Conservation (phyloP, 2,888 invertebrate species). For the Marronus borbonicus region DNA sequence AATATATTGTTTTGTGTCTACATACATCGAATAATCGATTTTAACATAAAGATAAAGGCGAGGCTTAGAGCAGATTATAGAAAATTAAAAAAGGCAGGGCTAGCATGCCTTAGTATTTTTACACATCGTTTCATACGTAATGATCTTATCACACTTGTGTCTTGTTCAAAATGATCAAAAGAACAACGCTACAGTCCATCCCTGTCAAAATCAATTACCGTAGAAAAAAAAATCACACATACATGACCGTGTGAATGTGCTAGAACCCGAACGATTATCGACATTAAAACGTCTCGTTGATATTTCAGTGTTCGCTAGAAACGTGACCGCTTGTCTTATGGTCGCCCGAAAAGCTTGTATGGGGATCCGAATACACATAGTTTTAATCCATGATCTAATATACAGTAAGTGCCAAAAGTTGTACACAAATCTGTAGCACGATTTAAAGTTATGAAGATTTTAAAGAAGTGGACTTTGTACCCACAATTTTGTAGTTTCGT, state of each 20-base stretch:
- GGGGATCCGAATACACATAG: not conserved
- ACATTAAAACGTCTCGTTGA: conserved; percentile 54
- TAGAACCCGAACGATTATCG: conserved; percentile 56
- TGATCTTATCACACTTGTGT: conserved; percentile 7
- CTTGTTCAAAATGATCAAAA: conserved; percentile 1
- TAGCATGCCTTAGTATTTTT: not conserved
- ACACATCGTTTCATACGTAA: not conserved
- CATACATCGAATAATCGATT: too few relatives aligned
- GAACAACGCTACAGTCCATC: conserved; percentile 25
- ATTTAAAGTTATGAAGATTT: too few relatives aligned
- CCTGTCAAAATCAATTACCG: conserved; percentile 42
- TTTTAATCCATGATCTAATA: conserved; percentile 6
- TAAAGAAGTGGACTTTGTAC: too few relatives aligned
- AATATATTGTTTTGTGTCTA: too few relatives aligned
- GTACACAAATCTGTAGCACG: too few relatives aligned
- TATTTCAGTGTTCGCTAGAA: conserved; percentile 41
- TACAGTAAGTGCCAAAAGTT: not conserved
- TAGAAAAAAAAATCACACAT: conserved; percentile 55
- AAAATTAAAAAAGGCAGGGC: too few relatives aligned
- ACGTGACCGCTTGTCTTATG: conserved; percentile 54
- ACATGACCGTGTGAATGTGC: conserved; percentile 60
- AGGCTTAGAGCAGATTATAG: too few relatives aligned
- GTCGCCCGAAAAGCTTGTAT: conserved; percentile 27
- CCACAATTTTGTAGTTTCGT: too few relatives aligned
- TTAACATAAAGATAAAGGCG: too few relatives aligned